phyloP scores from a whole-genome alignment of 64 coral and sea anemone genomes.

The Porites australiensis region DNA sequence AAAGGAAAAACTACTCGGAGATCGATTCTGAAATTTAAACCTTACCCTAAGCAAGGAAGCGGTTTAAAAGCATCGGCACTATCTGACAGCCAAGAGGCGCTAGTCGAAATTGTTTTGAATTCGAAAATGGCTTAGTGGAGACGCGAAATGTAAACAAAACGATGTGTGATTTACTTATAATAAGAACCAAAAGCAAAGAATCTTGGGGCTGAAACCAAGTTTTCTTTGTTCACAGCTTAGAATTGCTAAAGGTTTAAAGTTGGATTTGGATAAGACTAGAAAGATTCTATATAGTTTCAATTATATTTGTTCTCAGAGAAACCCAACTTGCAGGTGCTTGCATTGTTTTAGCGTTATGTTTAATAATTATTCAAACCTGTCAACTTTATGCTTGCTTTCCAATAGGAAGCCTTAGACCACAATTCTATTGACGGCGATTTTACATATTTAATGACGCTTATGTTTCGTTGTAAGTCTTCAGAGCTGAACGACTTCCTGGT shows the following conservation, averaged over 20 bases:
- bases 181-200: not conserved
- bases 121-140: not conserved
- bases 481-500: constrained; percentile 26
- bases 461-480: not conserved
- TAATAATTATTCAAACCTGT: constrained; percentile 50
- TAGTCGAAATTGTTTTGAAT: constrained; percentile 35
- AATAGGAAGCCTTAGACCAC: not conserved
- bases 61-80: not conserved
- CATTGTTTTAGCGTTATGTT: constrained; percentile 18
- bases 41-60: not conserved
- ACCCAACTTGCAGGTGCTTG: not conserved
- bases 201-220: not conserved
- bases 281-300: constrained; percentile 6
- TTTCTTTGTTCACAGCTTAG: too few relatives aligned
- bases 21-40: not conserved
- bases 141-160: not conserved
- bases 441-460: not conserved
- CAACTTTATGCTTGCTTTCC: constrained; percentile 7
- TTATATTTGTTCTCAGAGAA: not conserved
- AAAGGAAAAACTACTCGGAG: not conserved
- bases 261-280: not conserved
- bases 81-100: constrained; percentile 3
- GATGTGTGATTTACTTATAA: too few relatives aligned
- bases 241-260: too few relatives aligned
- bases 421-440: constrained; percentile 8